These are phyloP conservation scores for Exaiptasia diaphana DNA, from an alignment of 64 coral and sea anemone genomes.

Conservation along the genomic window DNA sequence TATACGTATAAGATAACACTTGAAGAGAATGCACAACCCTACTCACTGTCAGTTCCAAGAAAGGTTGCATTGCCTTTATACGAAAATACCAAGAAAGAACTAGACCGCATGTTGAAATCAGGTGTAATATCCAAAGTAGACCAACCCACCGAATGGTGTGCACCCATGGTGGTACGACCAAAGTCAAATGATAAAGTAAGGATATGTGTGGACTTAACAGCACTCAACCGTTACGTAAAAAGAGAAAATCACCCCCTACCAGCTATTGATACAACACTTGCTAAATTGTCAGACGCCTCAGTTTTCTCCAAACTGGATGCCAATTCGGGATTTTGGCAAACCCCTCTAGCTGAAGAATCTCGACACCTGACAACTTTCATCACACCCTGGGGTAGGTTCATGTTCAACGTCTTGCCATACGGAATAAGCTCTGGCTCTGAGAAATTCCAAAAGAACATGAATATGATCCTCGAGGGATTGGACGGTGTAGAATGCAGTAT, in stretches of 20 bases:
- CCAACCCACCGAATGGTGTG: slow-evolving; percentile 18
- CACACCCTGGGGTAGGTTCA: slow-evolving; percentile 4
- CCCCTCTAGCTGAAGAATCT: background rate
- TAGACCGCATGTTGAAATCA: background rate
- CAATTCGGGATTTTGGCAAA: background rate
- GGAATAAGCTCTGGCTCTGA: slow-evolving; percentile 2
- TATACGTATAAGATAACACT: slow-evolving; percentile 38
- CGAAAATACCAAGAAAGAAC: background rate
- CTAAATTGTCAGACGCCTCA: background rate
- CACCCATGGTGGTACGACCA: background rate
- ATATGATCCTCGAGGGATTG: slow-evolving; percentile 6
- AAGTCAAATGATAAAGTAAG: slow-evolving; percentile 22
- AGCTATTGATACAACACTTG: slow-evolving; percentile 9
- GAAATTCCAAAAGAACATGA: slow-evolving; percentile 31
- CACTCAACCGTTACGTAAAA: background rate
- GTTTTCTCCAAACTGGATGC: slow-evolving; percentile 27
- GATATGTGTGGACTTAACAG: background rate
- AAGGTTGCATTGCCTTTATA: slow-evolving; percentile 58
- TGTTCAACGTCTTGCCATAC: slow-evolving; percentile 6
- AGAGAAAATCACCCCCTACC: slow-evolving; percentile 17
- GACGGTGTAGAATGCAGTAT: slow-evolving; percentile 39
- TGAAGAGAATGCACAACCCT: slow-evolving; percentile 31
- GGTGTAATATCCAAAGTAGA: slow-evolving; percentile 4
- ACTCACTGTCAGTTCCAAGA: slow-evolving; percentile 40
- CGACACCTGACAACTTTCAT: slow-evolving; percentile 36